These are phyloP conservation scores for Semicossyphus pulcher DNA, from an alignment of 2,113 vertebrate genomes.

Conservation along the genomic window DNA sequence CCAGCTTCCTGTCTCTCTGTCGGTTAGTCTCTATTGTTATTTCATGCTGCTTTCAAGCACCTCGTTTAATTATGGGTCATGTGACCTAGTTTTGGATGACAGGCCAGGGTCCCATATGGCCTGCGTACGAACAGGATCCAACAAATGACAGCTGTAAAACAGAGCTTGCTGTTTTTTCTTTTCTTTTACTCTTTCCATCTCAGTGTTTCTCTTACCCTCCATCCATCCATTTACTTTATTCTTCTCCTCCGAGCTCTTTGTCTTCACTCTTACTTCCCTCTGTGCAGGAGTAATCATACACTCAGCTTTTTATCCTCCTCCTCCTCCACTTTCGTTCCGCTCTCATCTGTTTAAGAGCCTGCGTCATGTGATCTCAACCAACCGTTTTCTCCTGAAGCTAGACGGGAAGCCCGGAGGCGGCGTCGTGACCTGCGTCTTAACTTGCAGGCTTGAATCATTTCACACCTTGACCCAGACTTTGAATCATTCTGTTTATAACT, in stretches of 20 bases:
- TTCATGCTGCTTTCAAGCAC: conserved; percentile 24
- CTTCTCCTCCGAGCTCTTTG: conserved; percentile 35
- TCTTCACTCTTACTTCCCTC: conserved; percentile 24
- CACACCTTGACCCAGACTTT: conserved; percentile 33
- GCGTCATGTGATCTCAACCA: conserved; percentile 67
- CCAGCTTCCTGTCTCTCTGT: conserved; percentile 5
- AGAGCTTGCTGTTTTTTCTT: conserved; percentile 18
- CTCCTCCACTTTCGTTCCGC: conserved; percentile 24
- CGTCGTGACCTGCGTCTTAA: conserved; percentile 47
- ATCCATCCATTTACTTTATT: conserved; percentile 25
- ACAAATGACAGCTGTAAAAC: conserved; percentile 70
- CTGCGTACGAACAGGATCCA: conserved; percentile 47
- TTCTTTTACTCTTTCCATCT: neutral
- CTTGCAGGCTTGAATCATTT: conserved; percentile 43
- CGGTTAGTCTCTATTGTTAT: conserved; percentile 26
- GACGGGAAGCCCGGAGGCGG: conserved; percentile 54
- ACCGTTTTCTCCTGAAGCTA: conserved; percentile 57
- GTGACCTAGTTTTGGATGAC: conserved; percentile 73
- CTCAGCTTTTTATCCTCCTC: conserved; percentile 42
- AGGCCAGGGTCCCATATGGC: conserved; percentile 72
- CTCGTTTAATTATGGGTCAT: conserved; percentile 70
- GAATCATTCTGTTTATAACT: conserved; percentile 28
- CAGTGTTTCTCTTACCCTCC: neutral
- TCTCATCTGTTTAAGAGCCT: conserved; percentile 60
- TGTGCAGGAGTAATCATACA: conserved; percentile 48